These are phyloP conservation scores for Anoncus sp. DNA, from an alignment of 2,888 invertebrate genomes.

Conservation along the genomic window DNA sequence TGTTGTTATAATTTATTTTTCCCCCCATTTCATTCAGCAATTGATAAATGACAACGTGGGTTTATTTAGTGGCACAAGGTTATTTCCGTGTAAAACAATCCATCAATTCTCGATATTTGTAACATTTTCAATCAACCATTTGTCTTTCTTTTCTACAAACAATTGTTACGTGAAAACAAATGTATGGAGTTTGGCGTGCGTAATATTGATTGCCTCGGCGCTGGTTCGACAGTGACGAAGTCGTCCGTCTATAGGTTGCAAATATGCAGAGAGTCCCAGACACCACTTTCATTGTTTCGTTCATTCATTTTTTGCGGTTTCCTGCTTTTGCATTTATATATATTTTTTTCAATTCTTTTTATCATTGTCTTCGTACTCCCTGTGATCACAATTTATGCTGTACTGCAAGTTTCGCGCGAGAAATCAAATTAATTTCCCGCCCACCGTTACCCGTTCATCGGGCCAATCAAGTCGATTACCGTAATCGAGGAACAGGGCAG, in stretches of 20 bases:
- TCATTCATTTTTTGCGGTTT: neutral
- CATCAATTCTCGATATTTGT: too few species aligned
- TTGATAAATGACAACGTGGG: too few species aligned
- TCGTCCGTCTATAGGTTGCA: conserved; percentile 20
- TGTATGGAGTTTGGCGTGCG: neutral
- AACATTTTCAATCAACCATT: too few species aligned
- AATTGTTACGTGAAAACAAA: conserved; percentile 5
- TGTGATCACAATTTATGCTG: conserved; percentile 51
- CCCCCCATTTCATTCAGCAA: too few species aligned
- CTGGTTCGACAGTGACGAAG: neutral
- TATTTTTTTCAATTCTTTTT: conserved; percentile 16
- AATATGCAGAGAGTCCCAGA: conserved; percentile 2
- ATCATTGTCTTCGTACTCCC: conserved; percentile 1
- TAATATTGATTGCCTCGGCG: conserved; percentile 25
- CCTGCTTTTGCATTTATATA: neutral
- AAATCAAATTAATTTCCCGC: conserved; percentile 70
- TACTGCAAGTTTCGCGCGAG: conserved; percentile 49
- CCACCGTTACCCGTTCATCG: conserved; percentile 55
- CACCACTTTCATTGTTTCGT: neutral
- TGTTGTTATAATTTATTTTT: neutral
- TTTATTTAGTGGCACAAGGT: too few species aligned
- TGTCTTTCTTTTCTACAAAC: conserved; percentile 1
- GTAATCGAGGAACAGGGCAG: conserved; percentile 60
- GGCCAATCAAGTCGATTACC: conserved; percentile 72
- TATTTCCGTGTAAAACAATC: too few species aligned